Base-by-base conservation (phyloP, 2,797 vertebrate species). In the Chromobotia macracanthus region DNA sequence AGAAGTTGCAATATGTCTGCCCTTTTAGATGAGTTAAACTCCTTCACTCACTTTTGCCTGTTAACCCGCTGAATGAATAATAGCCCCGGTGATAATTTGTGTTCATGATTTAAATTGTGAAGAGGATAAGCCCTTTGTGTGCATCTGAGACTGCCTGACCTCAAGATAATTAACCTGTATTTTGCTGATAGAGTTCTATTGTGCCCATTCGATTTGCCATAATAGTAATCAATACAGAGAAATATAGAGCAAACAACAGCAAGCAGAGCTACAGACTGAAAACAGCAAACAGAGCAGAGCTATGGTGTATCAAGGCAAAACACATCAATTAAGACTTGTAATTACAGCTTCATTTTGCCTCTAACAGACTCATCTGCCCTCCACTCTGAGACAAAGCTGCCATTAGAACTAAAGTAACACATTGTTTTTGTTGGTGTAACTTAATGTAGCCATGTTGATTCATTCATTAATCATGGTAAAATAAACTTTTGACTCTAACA, bases 151-250 rank as follows among this genome's bases (percentile, higher is more conserved):
- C 86, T 75, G 86, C 82, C 87, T 92, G 92, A 93, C 93, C 92
- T 89, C 86, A 82, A 91, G 90, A 93, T 94, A 92, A 92, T 94
- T 94, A 94, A 94, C 92, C 91, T 91, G 89, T 87, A 90, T 92
- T 93, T 90, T 90, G 91, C 93, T 92, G 91, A 93, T 91, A 91
- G 89, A 90, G 89, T 91, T 94, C 91, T 91, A 93, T 91, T 93
- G 92, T 92, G 90, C 87, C 81, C 89, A 91, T 92, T 77, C 91
- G 90, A 94, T 94, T 94, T 93, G 91, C 89, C 90, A 93, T 92
- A 90, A 92, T 92, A 90, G 90, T 84, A 77, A 91, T 95, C 93
- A 88, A 93, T 93, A 90, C 77, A 72, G 83, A 89, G 90, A 92
- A 90, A 92, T 93, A 93, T 91, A 92, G 90, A 89, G 91, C 91